These are phyloP conservation scores for Tipula vernalis DNA, from an alignment of 2,888 invertebrate genomes.

Conservation along the genomic window DNA sequence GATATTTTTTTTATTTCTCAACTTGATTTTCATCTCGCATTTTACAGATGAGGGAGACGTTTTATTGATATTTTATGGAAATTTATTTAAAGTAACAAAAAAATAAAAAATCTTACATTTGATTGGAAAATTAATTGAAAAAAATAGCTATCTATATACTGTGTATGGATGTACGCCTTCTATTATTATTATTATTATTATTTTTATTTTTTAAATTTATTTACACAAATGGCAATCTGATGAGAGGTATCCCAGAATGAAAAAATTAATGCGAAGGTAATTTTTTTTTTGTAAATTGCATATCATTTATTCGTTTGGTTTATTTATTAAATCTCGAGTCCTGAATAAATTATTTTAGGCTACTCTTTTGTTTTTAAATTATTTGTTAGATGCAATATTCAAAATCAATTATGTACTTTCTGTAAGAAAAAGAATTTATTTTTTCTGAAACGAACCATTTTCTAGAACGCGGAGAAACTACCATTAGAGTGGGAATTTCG, in stretches of 20 bases:
- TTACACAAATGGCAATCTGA: neutral
- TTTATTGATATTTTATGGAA: neutral
- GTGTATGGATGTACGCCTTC: neutral
- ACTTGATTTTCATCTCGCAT: neutral
- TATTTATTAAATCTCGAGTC: neutral
- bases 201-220: neutral
- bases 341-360: neutral
- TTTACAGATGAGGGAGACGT: neutral
- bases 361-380: neutral
- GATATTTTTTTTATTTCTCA: neutral
- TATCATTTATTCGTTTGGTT: neutral
- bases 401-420: neutral
- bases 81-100: neutral
- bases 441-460: too few species aligned
- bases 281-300: neutral
- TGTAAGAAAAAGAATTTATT: too few species aligned
- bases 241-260: neutral
- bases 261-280: neutral
- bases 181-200: neutral
- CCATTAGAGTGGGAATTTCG: too few species aligned
- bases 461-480: too few species aligned
- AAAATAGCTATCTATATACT: neutral
- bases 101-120: neutral
- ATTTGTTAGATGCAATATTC: neutral
- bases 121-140: neutral